Base-by-base conservation (phyloP, 1,140 invertebrate genomes). In the Drosophila orena region DNA sequence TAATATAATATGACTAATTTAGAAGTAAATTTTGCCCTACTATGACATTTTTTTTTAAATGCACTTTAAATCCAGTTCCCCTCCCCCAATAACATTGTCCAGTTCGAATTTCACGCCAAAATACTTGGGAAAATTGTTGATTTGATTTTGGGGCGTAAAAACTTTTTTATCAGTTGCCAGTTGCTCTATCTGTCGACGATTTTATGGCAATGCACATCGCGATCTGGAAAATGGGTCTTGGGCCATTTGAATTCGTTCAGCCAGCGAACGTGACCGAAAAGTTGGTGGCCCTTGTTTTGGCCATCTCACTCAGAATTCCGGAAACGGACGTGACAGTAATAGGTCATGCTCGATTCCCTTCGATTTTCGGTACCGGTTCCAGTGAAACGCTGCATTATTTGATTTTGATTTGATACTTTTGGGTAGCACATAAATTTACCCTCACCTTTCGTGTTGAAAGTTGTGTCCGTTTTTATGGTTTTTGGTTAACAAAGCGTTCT, bases 351-450 rank as follows among this genome's bases (percentile, higher is more conserved):
- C 59, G 61, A 73, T 77, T 86, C 78, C 52, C 74, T 66, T 55
- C 59, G 50, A 42, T 68, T 64, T 57, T 54, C 17, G 53, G 53
- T 55, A 44, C 42, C 20, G 15, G 40, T 38, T 24, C 47, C 40
- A 47, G 65, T 66, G 60, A 50, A 85, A 85, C 86, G 62, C 77
- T 57, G 38, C 42, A 65, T 79, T 81, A 88, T 79, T 88, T 75
- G 65, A 81, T 81, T 81, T 88, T 81, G 83, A 88, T 88, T 88
- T 88, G 64, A 81, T 78, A 66, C 78, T 81, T 85, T 80, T 80
- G 74, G 76, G 64, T 30, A 44, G 47, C 37, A 62, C 73, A 77
- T 73, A 77, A 74, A 77, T 77, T 74, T 73, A 69, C 60, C 59
- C 69, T 60, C 40, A 42, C 34, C 56, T 57, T 79, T 56, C 37